Evolutionary conservation across 1,140 invertebrate genomes (phyloP), one percentile per base, ranked within the genome.

Genomic region (Ectropis grisescens): DNA sequence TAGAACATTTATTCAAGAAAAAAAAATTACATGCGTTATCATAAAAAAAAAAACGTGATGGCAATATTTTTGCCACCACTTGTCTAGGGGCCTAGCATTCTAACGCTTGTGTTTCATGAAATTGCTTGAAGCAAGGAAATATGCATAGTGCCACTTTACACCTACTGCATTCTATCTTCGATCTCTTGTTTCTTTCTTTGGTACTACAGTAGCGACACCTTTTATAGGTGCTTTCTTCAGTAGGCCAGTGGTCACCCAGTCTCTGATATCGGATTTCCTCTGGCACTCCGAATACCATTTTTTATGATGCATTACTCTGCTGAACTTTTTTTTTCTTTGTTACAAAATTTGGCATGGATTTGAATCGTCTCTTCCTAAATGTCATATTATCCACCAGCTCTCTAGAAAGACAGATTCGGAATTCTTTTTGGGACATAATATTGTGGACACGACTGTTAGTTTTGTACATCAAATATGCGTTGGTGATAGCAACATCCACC

Each of bases 191-290:
- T 16, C 16, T 25, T 31, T n/a, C 12, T 32, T 38, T 38, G 11
- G 29, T 38, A 29, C 36, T 38, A 22, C 36, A 38, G 8, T 2
- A 24, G 1, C 36, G 6, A 26, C 36, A 38, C 12, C 36, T 25
- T 2, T 8, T 19, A 19, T 19, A 19, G 8, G 22, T 32, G 1
- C 11, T n/a, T 26, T 31, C 11, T 19, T 38, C 36, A 1, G 16
- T 12, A 2, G 36, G 36, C 36, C 12, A 16, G 11, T 38, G 36
- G 8, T 25, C 19, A 8, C 36, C 36, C 13, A 32, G 15, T 3
- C 7, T 16, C 7, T 25, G 2, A 13, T 2, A 19, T 11, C 33
- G 27, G 2, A 36, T 5, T 16, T 14, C 24, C 1, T 34, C 33
- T 13, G 33, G 33, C 2, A 26, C 13, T n/a, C 31, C 16, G 11